Base-by-base conservation (phyloP, 1,140 invertebrate species). In the Apis florea region DNA sequence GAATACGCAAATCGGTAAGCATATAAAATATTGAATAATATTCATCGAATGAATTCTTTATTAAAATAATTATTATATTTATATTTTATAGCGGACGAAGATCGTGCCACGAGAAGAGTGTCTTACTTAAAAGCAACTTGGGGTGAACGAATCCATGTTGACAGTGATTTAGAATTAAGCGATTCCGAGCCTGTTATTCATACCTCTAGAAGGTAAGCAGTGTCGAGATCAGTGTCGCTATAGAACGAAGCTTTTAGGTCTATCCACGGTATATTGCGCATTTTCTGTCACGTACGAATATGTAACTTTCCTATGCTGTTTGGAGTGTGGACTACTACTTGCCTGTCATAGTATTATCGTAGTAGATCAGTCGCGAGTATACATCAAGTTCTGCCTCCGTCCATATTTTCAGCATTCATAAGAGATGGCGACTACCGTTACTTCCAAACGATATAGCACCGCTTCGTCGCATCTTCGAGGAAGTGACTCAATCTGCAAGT, bases 61-160 rank as follows among this genome's bases (percentile, higher is more conserved):
- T 40, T 40, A 6, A 40, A 40, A 40, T 40, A 40, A 40, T 40
- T 31, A 31, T 31, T 31, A 31, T 31, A 0, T 40, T 40, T 40
- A 40, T 40, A 40, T 19, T 63, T 92, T 92, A 94, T 94, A 93
- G 95, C 94, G 93, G 97, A 98, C 90, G 97, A 97, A 88, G 97
- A 98, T 88, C 96, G 97, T 82, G 95, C 97, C 21, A 97, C 97
- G 90, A 95, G 98, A 88, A 94, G 98, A 84, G 97, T 98, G 66
- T 98, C 98, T 2, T 99, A 99, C 93, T 93, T 98, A 82, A 97
- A 97, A 94, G 98, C 98, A 13, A 98, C 98, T 40, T 94, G 96
- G 95, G 95, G 95, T 63, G 96, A 96, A 86, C 94, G 96, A 72
- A 94, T 96, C 91, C 95, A 96, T 90, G 94, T 96, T 79, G 96